Percentiles rank a stretch among this genome's conserved stretches.
phyloP scores from a whole-genome alignment of 2,888 invertebrate genomes.

The Erynnis tages region DNA sequence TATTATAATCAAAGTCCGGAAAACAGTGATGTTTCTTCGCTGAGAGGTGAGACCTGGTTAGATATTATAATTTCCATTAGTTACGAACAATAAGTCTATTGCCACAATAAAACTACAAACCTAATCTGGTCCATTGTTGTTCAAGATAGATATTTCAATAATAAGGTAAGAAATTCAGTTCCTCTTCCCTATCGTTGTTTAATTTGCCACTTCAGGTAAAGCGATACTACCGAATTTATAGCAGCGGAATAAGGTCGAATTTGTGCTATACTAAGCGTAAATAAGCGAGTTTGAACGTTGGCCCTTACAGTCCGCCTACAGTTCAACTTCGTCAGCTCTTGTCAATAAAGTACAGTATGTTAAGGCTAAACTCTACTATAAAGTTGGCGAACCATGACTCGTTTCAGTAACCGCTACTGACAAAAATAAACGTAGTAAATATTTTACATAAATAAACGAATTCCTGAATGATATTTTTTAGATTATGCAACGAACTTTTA shows the following conservation, averaged over 20 bases:
- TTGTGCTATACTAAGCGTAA: background rate
- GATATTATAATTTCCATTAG: too few relatives aligned
- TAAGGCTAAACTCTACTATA: constrained; percentile 6
- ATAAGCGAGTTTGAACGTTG: constrained; percentile 11
- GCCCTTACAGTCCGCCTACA: constrained; percentile 40
- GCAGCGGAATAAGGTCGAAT: background rate
- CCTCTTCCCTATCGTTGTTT: constrained; percentile 1
- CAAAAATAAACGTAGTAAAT: too few relatives aligned
- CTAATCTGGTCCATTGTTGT: too few relatives aligned
- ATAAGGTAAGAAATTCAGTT: constrained; percentile 10
- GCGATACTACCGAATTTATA: background rate
- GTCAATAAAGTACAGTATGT: constrained; percentile 37
- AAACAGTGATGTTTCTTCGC: too few relatives aligned
- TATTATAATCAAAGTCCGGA: too few relatives aligned
- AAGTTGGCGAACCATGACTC: background rate
- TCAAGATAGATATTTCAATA: background rate
- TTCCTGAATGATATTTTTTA: too few relatives aligned
- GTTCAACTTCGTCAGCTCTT: constrained; percentile 35
- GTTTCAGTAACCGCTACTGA: too few relatives aligned
- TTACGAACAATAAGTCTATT: too few relatives aligned
- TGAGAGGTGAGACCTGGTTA: too few relatives aligned
- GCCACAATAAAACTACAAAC: too few relatives aligned
- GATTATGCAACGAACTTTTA: too few relatives aligned
- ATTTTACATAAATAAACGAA: too few relatives aligned
- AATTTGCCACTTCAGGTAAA: background rate